These are phyloP conservation scores for Hololepta plana DNA, from an alignment of 2,888 invertebrate genomes.

Conservation along the genomic window DNA sequence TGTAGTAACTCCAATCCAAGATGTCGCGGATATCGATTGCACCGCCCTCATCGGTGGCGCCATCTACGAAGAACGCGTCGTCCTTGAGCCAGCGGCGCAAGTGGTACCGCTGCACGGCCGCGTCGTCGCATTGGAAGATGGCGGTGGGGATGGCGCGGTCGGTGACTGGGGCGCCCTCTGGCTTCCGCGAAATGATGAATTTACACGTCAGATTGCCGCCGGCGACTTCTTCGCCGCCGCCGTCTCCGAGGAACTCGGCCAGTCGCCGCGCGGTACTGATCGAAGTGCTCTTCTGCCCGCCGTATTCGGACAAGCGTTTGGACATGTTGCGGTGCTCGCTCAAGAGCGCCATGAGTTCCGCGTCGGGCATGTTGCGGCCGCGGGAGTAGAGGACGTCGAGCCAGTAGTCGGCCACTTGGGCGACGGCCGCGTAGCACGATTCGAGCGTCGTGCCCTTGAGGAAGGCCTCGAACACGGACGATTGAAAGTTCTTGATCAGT, in stretches of 20 bases:
- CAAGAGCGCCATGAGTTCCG: constrained; percentile 86
- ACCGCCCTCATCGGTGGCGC: too few species aligned
- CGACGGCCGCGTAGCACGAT: constrained; percentile 84
- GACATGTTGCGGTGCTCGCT: constrained; percentile 92
- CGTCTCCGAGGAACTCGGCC: constrained; percentile 94
- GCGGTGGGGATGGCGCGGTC: constrained; percentile 90
- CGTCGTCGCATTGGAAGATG: constrained; percentile 85
- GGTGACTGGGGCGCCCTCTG: constrained; percentile 80
- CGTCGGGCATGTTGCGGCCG: constrained; percentile 68
- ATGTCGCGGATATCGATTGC: constrained; percentile 83
- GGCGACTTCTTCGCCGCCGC: constrained; percentile 98
- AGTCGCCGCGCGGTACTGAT: constrained; percentile 94
- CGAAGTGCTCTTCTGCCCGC: constrained; percentile 89
- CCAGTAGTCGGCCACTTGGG: constrained; percentile 97
- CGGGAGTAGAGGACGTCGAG: constrained; percentile 88
- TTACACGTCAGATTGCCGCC: too few species aligned
- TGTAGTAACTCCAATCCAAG: constrained; percentile 95
- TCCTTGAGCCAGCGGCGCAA: constrained; percentile 90
- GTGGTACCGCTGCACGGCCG: constrained; percentile 72
- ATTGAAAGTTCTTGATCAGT: constrained; percentile 94
- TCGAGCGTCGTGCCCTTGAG: constrained; percentile 80
- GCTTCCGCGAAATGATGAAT: constrained; percentile 89
- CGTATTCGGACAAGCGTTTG: constrained; percentile 89
- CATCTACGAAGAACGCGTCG: constrained; percentile 42
- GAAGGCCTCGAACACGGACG: constrained; percentile 94